Evolutionary conservation across 2,113 vertebrate genomes (phyloP).

Genomic region (Toxostoma redivivum): DNA sequence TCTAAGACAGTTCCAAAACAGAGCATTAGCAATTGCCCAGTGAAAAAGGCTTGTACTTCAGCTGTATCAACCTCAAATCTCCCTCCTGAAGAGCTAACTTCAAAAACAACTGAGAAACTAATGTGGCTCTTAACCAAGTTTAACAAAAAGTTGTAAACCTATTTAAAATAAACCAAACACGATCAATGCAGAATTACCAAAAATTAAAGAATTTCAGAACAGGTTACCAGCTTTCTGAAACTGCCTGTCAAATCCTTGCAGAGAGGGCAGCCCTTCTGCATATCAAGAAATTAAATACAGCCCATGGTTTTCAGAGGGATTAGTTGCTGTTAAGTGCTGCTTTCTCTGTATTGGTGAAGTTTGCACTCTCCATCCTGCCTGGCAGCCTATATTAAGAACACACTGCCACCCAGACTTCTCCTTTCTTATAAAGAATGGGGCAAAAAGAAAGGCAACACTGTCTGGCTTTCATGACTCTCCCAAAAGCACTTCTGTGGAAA

Average conservation of each 20-base stretch:
- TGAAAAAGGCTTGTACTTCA: background rate
- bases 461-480: background rate
- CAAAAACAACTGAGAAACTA: background rate
- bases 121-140: background rate
- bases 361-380: background rate
- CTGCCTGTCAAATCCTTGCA: background rate
- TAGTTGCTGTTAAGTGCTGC: background rate
- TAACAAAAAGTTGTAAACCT: background rate
- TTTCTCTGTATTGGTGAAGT: background rate
- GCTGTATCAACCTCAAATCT: background rate
- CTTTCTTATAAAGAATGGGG: background rate
- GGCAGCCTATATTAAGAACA: conserved; percentile 13
- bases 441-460: background rate
- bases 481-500: background rate
- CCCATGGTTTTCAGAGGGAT: background rate
- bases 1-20: background rate
- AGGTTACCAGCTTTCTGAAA: background rate
- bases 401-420: conserved; percentile 21
- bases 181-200: background rate
- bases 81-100: background rate
- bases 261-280: background rate
- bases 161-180: background rate
- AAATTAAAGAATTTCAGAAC: background rate
- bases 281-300: background rate
- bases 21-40: background rate